Percentiles rank a stretch among this genome's conserved stretches.
Evolutionary conservation across 2,113 vertebrate species (phyloP).

Genomic region (Cariama cristata): DNA sequence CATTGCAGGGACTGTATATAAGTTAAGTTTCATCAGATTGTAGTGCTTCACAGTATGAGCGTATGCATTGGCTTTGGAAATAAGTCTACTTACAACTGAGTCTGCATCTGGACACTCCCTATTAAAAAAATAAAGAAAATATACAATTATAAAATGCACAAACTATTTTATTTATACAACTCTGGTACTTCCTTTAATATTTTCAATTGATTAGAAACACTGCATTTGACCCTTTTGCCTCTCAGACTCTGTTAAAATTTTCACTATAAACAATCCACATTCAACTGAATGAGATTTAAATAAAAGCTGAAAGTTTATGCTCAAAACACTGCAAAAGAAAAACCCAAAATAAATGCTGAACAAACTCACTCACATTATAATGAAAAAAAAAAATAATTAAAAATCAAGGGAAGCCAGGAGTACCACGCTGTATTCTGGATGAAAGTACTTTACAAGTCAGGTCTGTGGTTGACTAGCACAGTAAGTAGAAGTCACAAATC

Average conservation of each 20-base stretch:
- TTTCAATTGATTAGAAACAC: not conserved
- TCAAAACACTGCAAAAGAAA: not conserved
- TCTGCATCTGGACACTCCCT: conserved; percentile 93
- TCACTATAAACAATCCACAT: not conserved
- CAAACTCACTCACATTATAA: not conserved
- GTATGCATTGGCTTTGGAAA: conserved; percentile 4
- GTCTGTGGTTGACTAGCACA: not conserved
- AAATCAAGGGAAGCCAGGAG: not conserved
- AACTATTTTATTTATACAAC: not conserved
- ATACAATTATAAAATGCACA: not conserved
- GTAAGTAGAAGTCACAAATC: not conserved
- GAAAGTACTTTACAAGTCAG: not conserved
- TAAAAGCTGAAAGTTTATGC: not conserved
- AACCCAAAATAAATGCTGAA: not conserved
- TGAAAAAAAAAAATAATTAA: not conserved
- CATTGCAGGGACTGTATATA: not conserved
- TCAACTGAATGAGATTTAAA: not conserved
- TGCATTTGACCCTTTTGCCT: not conserved
- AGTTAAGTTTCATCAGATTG: not conserved
- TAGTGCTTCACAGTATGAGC: not conserved
- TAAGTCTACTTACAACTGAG: conserved; percentile 89
- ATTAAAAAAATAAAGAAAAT: conserved; percentile 24
- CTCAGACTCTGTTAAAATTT: not conserved
- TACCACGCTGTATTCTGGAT: not conserved
- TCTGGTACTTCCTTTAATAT: not conserved